Evolutionary conservation across 2,888 invertebrate genomes (phyloP).

Genomic region (Digitonthophagus gazella): DNA sequence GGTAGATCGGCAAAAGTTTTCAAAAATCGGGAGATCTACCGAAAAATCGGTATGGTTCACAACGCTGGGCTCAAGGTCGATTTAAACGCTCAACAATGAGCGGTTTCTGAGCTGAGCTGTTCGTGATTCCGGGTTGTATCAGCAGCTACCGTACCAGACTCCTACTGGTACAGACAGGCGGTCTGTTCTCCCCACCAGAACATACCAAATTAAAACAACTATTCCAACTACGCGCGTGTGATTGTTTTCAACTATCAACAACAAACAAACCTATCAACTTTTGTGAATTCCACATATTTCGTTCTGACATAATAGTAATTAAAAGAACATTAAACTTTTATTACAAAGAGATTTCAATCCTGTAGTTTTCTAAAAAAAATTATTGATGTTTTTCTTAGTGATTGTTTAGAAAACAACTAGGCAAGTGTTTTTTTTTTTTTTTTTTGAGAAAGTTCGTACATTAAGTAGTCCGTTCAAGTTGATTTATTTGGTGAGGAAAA

Average conservation of each 20-base stretch:
- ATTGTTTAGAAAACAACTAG: neutral
- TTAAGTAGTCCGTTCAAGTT: neutral
- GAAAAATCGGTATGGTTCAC: constrained; percentile 1
- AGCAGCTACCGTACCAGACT: neutral
- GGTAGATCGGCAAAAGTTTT: neutral
- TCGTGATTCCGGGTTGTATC: neutral
- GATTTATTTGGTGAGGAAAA: neutral
- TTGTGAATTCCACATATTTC: neutral
- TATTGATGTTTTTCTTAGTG: neutral
- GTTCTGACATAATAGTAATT: too few relatives aligned
- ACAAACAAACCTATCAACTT: neutral
- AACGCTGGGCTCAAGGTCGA: neutral
- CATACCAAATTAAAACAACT: neutral
- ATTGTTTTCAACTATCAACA: neutral
- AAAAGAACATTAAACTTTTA: too few relatives aligned
- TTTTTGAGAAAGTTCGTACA: neutral
- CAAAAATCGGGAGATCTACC: constrained; percentile 1
- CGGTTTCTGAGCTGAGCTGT: neutral
- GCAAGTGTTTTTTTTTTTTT: neutral
- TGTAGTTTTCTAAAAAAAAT: too few relatives aligned
- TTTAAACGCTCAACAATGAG: neutral
- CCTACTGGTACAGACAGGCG: neutral
- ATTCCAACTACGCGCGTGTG: neutral
- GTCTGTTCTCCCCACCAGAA: neutral
- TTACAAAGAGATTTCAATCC: too few relatives aligned